Conservation (phyloP, 2,797 vertebrate genomes). For the Peromyscus nudipes region DNA sequence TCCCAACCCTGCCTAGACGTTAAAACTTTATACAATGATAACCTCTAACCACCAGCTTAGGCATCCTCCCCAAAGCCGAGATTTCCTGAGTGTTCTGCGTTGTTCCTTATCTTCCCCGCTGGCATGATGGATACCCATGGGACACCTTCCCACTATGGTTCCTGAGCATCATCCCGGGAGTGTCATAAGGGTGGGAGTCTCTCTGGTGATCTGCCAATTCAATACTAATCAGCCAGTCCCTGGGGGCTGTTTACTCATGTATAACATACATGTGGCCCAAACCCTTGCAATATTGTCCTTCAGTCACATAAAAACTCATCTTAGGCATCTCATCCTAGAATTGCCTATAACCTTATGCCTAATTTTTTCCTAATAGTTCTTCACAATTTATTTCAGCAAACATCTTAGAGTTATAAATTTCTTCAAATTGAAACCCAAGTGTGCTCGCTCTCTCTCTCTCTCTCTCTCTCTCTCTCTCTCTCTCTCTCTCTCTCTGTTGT, state of each 20-base stretch:
- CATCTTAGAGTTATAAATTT: neutral
- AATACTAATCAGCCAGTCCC: neutral
- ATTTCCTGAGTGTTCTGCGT: neutral
- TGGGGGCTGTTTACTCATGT: neutral
- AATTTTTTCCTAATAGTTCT: neutral
- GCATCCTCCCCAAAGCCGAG: neutral
- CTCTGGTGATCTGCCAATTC: neutral
- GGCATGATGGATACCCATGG: neutral
- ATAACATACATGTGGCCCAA: neutral
- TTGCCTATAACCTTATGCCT: neutral
- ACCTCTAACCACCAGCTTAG: neutral
- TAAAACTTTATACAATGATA: neutral
- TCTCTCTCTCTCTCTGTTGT: neutral
- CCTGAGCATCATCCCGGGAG: neutral
- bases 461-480: no score
- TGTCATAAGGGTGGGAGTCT: neutral
- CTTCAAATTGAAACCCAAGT: neutral
- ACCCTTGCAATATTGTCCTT: neutral
- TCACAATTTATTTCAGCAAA: neutral
- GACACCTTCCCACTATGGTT: neutral
- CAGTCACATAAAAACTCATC: neutral
- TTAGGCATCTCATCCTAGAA: neutral
- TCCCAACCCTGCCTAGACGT: neutral
- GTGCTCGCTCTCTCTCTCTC: no score
- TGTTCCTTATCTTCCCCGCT: neutral